phyloP scores from a whole-genome alignment of 1,140 invertebrate genomes.

The Trachymyrmex septentrionalis region DNA sequence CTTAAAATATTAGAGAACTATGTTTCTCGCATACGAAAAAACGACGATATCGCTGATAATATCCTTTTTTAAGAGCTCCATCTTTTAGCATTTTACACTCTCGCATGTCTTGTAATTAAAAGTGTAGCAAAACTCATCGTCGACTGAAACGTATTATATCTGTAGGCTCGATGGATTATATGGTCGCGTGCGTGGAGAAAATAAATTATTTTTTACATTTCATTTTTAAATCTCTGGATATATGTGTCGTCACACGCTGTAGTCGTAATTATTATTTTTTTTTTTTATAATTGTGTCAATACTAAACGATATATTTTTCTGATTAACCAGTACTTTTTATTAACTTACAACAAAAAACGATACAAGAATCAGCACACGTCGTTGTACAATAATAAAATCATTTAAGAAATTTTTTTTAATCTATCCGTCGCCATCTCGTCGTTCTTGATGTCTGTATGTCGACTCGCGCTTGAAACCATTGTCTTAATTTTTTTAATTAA shows the following conservation, averaged over 20 bases:
- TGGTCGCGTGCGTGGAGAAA: constrained; percentile 28
- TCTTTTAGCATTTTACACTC: constrained; percentile 31
- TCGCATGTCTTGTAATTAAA: constrained; percentile 36
- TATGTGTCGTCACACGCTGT: background rate
- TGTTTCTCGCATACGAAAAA: constrained; percentile 6
- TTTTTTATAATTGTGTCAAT: constrained; percentile 44
- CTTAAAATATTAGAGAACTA: constrained; percentile 17
- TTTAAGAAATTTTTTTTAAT: background rate
- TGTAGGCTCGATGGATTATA: constrained; percentile 51
- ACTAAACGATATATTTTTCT: constrained; percentile 30
- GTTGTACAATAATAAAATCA: constrained; percentile 3
- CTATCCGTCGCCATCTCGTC: background rate
- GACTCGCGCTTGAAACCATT: constrained; percentile 14
- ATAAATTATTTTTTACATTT: constrained; percentile 40
- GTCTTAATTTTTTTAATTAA: constrained; percentile 42
- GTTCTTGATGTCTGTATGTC: constrained; percentile 4
- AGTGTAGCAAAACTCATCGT: constrained; percentile 16
- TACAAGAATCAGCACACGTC: background rate
- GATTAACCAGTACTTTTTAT: constrained; percentile 33
- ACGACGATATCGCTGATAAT: background rate
- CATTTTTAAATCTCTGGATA: constrained; percentile 5
- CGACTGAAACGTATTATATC: constrained; percentile 28
- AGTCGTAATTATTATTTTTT: constrained; percentile 45
- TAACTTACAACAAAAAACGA: constrained; percentile 18
- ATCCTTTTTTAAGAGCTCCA: background rate